phyloP scores from a whole-genome alignment of 2,113 vertebrate species.

The Setophaga kirtlandii region DNA sequence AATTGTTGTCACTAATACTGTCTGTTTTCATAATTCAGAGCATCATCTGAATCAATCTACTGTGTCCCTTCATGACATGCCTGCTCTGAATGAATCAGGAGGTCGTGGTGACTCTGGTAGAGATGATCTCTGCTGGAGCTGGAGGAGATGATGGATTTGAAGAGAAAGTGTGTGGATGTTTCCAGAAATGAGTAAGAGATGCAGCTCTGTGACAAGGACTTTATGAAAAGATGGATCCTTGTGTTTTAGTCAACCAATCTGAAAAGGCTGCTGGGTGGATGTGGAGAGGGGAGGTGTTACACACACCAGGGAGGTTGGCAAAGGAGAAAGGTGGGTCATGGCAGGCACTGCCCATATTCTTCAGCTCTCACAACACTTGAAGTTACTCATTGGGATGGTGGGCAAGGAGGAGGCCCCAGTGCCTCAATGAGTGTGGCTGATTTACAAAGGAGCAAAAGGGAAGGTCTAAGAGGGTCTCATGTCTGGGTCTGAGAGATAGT shows the following conservation, averaged over 20 bases:
- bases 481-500: background rate
- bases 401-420: background rate
- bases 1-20: background rate
- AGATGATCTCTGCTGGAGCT: background rate
- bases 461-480: background rate
- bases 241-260: too few relatives aligned
- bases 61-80: background rate
- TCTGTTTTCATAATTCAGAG: conserved; percentile 15
- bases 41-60: background rate
- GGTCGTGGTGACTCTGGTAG: background rate
- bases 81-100: background rate
- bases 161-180: background rate
- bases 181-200: background rate
- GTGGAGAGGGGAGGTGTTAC: background rate
- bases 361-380: background rate
- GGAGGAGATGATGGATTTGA: background rate
- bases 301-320: background rate
- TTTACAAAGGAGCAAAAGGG: background rate
- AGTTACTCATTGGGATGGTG: background rate
- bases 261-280: background rate
- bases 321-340: background rate
- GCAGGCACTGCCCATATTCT: background rate
- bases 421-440: background rate
- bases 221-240: too few relatives aligned
- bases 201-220: background rate